These are phyloP conservation scores for Sminthopsis crassicaudata DNA, from an alignment of 2,113 vertebrate species.

Conservation along the genomic window DNA sequence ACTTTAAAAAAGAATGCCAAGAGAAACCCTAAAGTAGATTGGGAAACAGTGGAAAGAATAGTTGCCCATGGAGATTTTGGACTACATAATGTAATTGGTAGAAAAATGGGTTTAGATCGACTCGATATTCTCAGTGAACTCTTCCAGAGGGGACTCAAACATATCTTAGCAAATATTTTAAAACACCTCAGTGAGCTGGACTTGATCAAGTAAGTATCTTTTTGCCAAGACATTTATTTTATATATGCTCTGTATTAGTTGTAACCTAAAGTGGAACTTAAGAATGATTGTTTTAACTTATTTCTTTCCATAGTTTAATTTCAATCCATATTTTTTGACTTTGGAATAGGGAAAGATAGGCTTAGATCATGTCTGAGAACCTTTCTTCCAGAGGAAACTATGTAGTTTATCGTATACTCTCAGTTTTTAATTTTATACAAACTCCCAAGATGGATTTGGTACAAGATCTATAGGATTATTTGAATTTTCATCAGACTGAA, in stretches of 20 bases:
- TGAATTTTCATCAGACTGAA: neutral
- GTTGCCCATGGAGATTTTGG: slow-evolving; percentile 80
- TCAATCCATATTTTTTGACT: neutral
- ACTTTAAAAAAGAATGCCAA: slow-evolving; percentile 87
- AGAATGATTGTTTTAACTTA: neutral
- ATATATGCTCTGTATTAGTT: neutral
- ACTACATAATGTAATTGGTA: slow-evolving; percentile 92
- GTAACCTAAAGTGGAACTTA: neutral
- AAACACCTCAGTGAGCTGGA: slow-evolving; percentile 87
- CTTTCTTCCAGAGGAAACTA: neutral
- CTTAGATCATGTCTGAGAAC: neutral
- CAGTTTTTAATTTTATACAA: neutral
- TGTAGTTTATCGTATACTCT: neutral
- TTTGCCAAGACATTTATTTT: slow-evolving; percentile 2
- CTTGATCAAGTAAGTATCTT: slow-evolving; percentile 90
- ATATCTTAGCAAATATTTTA: slow-evolving; percentile 88
- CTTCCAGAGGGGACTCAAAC: slow-evolving; percentile 88
- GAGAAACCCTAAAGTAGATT: slow-evolving; percentile 88
- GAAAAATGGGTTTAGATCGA: slow-evolving; percentile 91
- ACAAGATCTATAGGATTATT: neutral
- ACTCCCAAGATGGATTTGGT: neutral
- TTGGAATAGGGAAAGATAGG: slow-evolving; percentile 27
- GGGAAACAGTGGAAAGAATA: slow-evolving; percentile 85
- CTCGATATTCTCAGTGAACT: slow-evolving; percentile 90
- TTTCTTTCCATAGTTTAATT: neutral